Percentiles rank a stretch among this genome's conserved stretches.
These are phyloP conservation scores for Nephrotoma guestfalica DNA, from an alignment of 2,888 invertebrate species.

Conservation along the genomic window DNA sequence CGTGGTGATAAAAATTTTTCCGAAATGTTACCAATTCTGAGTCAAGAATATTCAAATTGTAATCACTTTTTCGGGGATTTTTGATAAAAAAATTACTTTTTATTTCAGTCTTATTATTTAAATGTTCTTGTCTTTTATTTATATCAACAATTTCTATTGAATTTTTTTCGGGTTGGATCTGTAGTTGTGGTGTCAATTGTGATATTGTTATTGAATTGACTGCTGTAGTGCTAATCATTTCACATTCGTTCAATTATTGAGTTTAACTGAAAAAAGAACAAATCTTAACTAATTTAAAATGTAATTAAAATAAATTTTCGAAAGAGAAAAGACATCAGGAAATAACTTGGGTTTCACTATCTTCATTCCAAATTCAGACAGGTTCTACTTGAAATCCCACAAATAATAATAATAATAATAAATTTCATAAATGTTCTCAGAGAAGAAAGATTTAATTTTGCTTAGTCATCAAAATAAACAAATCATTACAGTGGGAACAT, in stretches of 20 bases:
- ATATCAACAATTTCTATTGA: background rate
- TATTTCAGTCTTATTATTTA: slow-evolving; percentile 1
- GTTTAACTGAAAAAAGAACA: background rate
- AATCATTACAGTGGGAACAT: too few species aligned
- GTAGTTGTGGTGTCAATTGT: background rate
- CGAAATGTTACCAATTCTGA: slow-evolving; percentile 2
- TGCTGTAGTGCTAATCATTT: background rate
- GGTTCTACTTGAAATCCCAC: too few species aligned
- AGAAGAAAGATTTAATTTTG: too few species aligned
- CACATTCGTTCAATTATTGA: background rate
- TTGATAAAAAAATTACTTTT: slow-evolving; percentile 1
- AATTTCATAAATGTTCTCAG: too few species aligned
- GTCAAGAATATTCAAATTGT: slow-evolving; percentile 1
- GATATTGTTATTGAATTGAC: background rate
- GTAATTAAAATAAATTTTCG: too few species aligned
- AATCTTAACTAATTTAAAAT: too few species aligned
- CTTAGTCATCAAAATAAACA: too few species aligned
- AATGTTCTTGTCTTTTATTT: background rate
- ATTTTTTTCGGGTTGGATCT: background rate
- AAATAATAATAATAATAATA: too few species aligned
- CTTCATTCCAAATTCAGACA: too few species aligned
- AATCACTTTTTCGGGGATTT: background rate
- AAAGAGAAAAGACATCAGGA: too few species aligned
- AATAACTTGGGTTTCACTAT: too few species aligned
- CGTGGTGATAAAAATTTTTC: background rate